Evolutionary conservation across 2,113 vertebrate genomes (phyloP).

Genomic region (Grammomys dolichurus): DNA sequence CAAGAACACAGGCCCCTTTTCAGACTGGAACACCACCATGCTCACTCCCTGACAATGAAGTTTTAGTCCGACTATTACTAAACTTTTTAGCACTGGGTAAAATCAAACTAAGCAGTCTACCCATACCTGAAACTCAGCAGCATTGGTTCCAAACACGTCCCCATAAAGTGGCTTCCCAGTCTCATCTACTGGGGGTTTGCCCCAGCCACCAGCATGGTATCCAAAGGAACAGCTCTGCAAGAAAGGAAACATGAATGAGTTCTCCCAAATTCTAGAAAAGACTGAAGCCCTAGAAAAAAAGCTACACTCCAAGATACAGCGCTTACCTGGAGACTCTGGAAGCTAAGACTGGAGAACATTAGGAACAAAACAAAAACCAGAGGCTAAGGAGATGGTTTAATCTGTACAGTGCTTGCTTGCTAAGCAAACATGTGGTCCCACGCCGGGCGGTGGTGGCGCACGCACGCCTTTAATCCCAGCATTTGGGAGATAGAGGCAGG

Average conservation of each 20-base stretch:
- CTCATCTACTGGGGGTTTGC: slow-evolving; percentile 95
- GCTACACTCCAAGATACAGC: neutral
- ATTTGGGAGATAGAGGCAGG: neutral
- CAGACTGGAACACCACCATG: neutral
- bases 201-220: slow-evolving; percentile 96
- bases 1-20: neutral
- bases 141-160: slow-evolving; percentile 95
- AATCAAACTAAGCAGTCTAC: neutral
- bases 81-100: neutral
- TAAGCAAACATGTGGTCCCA: too few relatives aligned
- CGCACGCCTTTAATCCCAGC: neutral
- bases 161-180: slow-evolving; percentile 95
- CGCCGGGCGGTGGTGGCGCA: too few relatives aligned
- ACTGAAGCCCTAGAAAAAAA: neutral
- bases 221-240: slow-evolving; percentile 94
- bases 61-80: neutral
- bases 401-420: too few relatives aligned
- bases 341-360: neutral
- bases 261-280: neutral
- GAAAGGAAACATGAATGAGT: neutral
- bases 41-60: neutral
- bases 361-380: neutral
- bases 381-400: too few relatives aligned
- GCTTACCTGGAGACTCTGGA: neutral
- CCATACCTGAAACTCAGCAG: slow-evolving; percentile 93